Evolutionary conservation across 2,113 vertebrate species (phyloP).

Genomic region (Tyrannus savana): DNA sequence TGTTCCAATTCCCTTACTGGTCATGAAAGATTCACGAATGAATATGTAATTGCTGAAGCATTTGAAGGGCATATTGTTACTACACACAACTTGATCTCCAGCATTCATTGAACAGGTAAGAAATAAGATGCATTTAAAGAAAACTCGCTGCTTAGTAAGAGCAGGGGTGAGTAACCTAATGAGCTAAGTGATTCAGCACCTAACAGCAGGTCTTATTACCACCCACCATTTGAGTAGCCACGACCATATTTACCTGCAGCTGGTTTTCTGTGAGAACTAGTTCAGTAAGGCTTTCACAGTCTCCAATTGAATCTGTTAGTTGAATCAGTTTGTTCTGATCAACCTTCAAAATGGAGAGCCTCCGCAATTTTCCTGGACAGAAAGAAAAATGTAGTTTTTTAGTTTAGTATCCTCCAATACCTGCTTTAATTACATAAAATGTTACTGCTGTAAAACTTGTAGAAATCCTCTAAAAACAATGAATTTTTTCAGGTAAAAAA

Average conservation of each 20-base stretch:
- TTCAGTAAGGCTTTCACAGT: conserved; percentile 95
- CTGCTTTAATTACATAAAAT: neutral
- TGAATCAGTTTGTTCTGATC: conserved; percentile 93
- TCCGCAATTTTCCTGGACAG: conserved; percentile 85
- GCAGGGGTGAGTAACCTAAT: neutral
- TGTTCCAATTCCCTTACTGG: neutral
- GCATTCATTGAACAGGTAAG: neutral
- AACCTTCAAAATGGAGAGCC: conserved; percentile 92
- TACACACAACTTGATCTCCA: neutral
- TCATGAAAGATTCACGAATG: conserved; percentile 16
- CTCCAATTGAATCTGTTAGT: conserved; percentile 90
- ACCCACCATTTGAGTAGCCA: neutral
- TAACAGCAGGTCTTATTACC: neutral
- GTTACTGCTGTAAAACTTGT: neutral
- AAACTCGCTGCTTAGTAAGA: neutral
- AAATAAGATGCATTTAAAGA: neutral
- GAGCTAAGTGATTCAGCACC: neutral
- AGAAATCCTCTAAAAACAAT: neutral
- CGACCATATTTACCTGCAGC: conserved; percentile 81
- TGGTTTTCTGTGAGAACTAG: conserved; percentile 96
- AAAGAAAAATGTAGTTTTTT: neutral
- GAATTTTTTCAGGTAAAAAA: neutral
- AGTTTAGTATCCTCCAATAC: neutral
- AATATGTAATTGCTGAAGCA: neutral
- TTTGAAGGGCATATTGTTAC: neutral